Percentiles rank a stretch among this genome's conserved stretches.
These are phyloP conservation scores for Pseudomyrmex sp. DNA, from an alignment of 1,140 invertebrate genomes.

Conservation along the genomic window DNA sequence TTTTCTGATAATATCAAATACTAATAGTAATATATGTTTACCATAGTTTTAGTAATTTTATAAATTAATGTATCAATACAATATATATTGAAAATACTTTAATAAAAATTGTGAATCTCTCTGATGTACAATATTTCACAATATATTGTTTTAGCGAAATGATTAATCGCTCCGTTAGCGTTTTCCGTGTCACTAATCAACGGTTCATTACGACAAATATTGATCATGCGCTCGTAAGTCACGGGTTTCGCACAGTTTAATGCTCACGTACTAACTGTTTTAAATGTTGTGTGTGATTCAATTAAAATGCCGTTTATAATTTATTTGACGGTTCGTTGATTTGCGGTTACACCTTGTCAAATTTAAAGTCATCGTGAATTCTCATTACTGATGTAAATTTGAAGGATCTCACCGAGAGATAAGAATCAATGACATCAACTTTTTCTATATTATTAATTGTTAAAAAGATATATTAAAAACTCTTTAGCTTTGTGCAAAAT, in stretches of 20 bases:
- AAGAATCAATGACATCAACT: slow-evolving; percentile 9
- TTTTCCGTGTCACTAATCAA: slow-evolving; percentile 30
- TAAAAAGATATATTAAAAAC: neutral
- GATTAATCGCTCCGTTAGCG: slow-evolving; percentile 16
- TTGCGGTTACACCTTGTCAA: neutral
- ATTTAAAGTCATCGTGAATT: neutral
- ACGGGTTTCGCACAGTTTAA: slow-evolving; percentile 8
- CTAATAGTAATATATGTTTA: too few species aligned
- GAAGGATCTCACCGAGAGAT: neutral
- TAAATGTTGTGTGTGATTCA: slow-evolving; percentile 23
- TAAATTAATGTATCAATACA: neutral
- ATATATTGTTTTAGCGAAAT: neutral
- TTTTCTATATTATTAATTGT: slow-evolving; percentile 20
- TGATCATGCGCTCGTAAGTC: slow-evolving; percentile 37
- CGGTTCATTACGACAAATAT: slow-evolving; percentile 35
- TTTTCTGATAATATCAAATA: too few species aligned
- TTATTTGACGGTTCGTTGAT: slow-evolving; percentile 1
- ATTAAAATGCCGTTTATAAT: slow-evolving; percentile 47
- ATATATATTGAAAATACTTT: neutral
- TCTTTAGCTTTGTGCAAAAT: neutral
- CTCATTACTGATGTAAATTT: neutral
- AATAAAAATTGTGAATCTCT: slow-evolving; percentile 9
- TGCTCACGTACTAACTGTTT: neutral
- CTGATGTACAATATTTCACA: slow-evolving; percentile 7
- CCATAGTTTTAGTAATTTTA: neutral